Base-by-base conservation (phyloP, 1,140 invertebrate genomes). In the Centruroides vittatus region DNA sequence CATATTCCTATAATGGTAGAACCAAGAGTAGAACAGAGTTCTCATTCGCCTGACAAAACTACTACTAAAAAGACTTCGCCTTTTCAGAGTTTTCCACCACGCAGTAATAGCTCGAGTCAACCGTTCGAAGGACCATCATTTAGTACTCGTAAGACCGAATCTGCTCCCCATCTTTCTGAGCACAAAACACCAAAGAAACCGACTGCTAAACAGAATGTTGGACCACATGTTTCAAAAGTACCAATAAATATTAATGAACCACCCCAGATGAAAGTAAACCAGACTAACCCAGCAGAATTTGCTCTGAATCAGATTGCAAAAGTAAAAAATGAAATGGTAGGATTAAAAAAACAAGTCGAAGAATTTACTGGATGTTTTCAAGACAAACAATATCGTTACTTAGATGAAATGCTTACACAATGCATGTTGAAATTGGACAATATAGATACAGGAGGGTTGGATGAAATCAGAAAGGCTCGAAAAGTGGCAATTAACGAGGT, bases 361-460 rank as follows among this genome's bases (percentile, higher is more conserved):
- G 76, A 81, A 58, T 94, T 88, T 70, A 76, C 50, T 36, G 64
- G 60, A 12, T 55, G 54, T 1, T 79, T 82, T 66, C 81, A 81
- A 66, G 86, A 93, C 67, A 94, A 93, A 73, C 79, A 86, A 59
- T 96, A 93, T 69, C 77, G 88, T 46, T 93, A 84, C 72, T 73
- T 96, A 51, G 93, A 96, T 73, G 93, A 97, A 75, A 95, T 96
- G 92, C 75, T 97, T 12, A 96, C 91, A 3, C 81, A 91, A 52
- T 88, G 89, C 71, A 78, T 96, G 61, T 81, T 96, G 4, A 91
- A 92, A 72, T 74, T 96, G 61, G 93, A 97, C 71, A 85, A 86
- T 66, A 88, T 97, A 61, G 89, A 94, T 70, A 89, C 89, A 0
- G 88, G 92, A 62, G 90, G 90, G 4, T 85, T 89, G 68, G 89